Base-by-base conservation (phyloP, 2,888 invertebrate species). In the Corbicula japonica region DNA sequence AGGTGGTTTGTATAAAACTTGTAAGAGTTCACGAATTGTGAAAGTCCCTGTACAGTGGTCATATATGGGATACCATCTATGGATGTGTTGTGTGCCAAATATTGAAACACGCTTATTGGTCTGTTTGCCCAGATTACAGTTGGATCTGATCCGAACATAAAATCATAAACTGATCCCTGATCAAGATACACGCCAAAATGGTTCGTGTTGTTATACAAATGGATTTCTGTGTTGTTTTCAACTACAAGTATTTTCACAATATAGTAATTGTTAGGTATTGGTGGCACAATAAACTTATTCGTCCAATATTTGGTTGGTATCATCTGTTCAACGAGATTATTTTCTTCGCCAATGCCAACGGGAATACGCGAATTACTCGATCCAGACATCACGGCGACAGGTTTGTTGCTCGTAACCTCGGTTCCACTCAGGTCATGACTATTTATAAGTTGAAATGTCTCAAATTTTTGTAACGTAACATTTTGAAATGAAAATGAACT, bases 231-330 rank as follows among this genome's bases (percentile, higher is more conserved):
- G n/a, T n/a, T n/a, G n/a, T n/a, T n/a, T n/a, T n/a, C n/a, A n/a
- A n/a, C 26, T 10, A 28, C 10, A 50, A 23, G n/a, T 4, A 50
- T 21, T 50, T 26, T 50, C 4, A 50, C 10, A 50, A 50, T 28
- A 50, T 8, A 50, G 26, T 50, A n/a, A 26, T 3, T 50, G 23
- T 28, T 15, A 28, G 50, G 50, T 2, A 26, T 50, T 21, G 50
- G 50, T 23, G 50, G 50, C 10, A 21, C 15, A 10, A 50, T 50
- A 15, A 50, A 50, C 6, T 50, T 15, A 2, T 23, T 23, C 12
- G 50, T 50, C 50, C 50, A 50, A 26, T 50, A 50, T 23, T 50
- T 50, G 5, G 26, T 50, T n/a, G 50, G 50, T 10, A 26, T 50
- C 50, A 50, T 23, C 6, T 50, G 50, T 28, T 50, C 50, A 5